A percentile compares a stretch with the other conserved stretches of the same genome.
These are phyloP conservation scores for Myotis vivesi DNA, from an alignment of 2,797 vertebrate genomes.

Conservation along the genomic window DNA sequence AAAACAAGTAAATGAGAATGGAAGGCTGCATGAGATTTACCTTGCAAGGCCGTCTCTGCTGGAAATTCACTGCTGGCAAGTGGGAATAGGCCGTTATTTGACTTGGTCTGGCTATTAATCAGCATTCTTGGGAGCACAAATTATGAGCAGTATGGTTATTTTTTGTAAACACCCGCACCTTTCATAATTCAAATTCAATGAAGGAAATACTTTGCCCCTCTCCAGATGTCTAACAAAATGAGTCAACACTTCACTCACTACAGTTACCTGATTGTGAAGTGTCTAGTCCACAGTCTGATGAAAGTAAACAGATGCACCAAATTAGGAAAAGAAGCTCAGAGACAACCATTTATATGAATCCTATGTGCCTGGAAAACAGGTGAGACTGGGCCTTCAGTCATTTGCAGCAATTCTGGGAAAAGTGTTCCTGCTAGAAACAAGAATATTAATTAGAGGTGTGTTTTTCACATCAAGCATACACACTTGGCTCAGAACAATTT, in stretches of 20 bases:
- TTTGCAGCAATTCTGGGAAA: background rate
- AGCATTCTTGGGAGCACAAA: constrained; percentile 55
- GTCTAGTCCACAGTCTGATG: constrained; percentile 48
- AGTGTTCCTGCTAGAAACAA: background rate
- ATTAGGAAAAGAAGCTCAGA: constrained; percentile 50
- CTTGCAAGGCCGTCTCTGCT: background rate
- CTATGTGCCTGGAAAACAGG: constrained; percentile 60
- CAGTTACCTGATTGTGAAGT: constrained; percentile 54
- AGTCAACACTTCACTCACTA: constrained; percentile 51
- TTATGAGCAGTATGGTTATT: constrained; percentile 44
- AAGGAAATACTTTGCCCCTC: constrained; percentile 15
- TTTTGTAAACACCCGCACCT: constrained; percentile 48
- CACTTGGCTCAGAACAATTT: background rate
- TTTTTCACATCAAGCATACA: constrained; percentile 39
- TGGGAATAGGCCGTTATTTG: constrained; percentile 64
- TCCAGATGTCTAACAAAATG: constrained; percentile 49
- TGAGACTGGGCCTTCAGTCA: constrained; percentile 19
- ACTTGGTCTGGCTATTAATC: constrained; percentile 58
- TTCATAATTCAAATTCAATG: constrained; percentile 62
- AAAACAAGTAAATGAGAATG: constrained; percentile 37
- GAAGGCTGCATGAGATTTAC: constrained; percentile 5
- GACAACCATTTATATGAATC: constrained; percentile 38
- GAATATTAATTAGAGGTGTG: constrained; percentile 53
- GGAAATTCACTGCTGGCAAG: constrained; percentile 64
- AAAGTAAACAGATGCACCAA: constrained; percentile 68